Percentiles rank a stretch among this genome's conserved stretches.
Evolutionary conservation across 2,113 vertebrate species (phyloP).

Genomic region (Scomber japonicus): DNA sequence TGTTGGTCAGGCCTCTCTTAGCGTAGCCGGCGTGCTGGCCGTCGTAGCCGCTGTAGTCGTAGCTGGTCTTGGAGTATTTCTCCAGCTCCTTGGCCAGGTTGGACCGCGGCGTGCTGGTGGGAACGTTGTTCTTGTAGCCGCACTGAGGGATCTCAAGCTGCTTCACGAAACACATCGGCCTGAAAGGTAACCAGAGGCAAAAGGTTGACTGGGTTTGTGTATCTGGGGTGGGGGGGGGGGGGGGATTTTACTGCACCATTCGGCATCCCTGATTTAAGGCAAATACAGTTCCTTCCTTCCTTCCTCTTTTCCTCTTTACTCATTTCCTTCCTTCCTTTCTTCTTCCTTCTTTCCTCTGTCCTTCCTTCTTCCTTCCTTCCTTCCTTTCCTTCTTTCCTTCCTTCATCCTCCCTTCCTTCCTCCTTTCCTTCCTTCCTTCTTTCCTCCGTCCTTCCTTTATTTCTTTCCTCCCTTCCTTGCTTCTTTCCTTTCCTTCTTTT

Average conservation of each 20-base stretch:
- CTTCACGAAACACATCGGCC: constrained; percentile 99
- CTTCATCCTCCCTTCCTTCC: too few relatives aligned
- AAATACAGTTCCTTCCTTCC: too few relatives aligned
- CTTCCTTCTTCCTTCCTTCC: too few relatives aligned
- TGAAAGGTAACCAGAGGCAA: constrained; percentile 78
- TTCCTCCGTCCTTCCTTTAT: too few relatives aligned
- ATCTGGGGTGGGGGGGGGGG: too few relatives aligned
- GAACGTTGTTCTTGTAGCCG: constrained; percentile 97
- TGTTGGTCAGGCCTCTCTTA: constrained; percentile 92
- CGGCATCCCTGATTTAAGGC: constrained; percentile 28
- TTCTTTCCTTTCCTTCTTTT: too few relatives aligned
- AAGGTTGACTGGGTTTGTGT: constrained; percentile 3
- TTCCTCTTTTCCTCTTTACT: too few relatives aligned
- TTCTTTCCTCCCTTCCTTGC: too few relatives aligned
- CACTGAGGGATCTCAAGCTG: constrained; percentile 99
- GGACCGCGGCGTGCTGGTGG: constrained; percentile 97
- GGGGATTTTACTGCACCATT: constrained; percentile 19
- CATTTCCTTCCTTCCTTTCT: too few relatives aligned
- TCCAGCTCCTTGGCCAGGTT: constrained; percentile 99
- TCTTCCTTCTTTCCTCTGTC: too few relatives aligned
- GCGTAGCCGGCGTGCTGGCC: constrained; percentile 89
- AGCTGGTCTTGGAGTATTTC: constrained; percentile 99
- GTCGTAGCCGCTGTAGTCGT: constrained; percentile 92
- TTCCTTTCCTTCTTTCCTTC: too few relatives aligned
- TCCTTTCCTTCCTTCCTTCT: too few relatives aligned